These are phyloP conservation scores for Syngnathoides biaculeatus DNA, from an alignment of 2,113 vertebrate species.

Conservation along the genomic window DNA sequence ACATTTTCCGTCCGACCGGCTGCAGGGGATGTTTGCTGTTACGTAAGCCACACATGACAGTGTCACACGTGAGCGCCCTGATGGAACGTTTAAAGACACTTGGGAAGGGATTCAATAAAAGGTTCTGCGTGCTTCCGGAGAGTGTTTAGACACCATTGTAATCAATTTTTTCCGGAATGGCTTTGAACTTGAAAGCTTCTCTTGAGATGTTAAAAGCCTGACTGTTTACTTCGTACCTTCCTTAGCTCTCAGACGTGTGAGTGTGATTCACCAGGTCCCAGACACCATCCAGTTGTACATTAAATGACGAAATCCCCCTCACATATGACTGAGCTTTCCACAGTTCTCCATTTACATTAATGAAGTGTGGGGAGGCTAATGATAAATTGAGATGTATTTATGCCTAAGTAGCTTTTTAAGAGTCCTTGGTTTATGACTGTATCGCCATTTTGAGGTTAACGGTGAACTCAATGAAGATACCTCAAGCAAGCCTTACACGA, in stretches of 20 bases:
- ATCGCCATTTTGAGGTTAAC: too few species aligned
- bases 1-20: constrained; percentile 11
- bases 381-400: background rate
- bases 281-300: background rate
- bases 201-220: background rate
- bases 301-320: background rate
- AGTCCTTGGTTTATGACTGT: too few species aligned
- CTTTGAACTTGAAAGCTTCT: constrained; percentile 1
- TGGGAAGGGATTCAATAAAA: constrained; percentile 1
- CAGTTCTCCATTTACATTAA: background rate
- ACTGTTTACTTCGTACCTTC: background rate
- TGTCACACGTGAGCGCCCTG: constrained; percentile 10
- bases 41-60: constrained; percentile 9
- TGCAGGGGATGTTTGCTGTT: constrained; percentile 9
- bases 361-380: background rate
- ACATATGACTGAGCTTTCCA: background rate
- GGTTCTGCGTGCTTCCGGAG: background rate
- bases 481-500: too few species aligned
- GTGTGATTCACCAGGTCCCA: background rate
- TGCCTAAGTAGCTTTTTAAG: background rate
- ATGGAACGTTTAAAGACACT: constrained; percentile 4
- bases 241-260: background rate
- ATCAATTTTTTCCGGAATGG: constrained; percentile 3
- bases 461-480: too few species aligned
- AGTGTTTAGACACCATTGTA: background rate